A percentile compares a stretch with the other conserved stretches of the same genome.
Conservation (phyloP, 2,113 vertebrate species). For the Hiodon alosoides region DNA sequence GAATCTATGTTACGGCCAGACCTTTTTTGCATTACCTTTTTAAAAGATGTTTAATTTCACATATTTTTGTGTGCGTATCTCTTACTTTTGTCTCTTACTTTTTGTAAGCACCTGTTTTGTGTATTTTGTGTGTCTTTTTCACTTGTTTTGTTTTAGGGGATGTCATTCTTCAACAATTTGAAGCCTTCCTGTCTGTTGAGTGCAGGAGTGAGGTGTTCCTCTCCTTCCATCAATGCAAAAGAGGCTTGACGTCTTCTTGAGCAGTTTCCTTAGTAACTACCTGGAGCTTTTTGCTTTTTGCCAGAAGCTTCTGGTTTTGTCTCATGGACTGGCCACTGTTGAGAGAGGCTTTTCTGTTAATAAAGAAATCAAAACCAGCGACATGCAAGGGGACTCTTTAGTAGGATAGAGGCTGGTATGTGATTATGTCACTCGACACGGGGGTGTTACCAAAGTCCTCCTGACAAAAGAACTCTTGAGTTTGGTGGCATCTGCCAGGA, state of each 20-base stretch:
- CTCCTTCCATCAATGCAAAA: slow-evolving; percentile 15
- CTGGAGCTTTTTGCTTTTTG: slow-evolving; percentile 20
- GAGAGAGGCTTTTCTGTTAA: slow-evolving; percentile 22
- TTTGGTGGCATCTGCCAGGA: slow-evolving; percentile 4
- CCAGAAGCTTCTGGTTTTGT: slow-evolving; percentile 24
- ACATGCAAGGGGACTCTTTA: slow-evolving; percentile 25
- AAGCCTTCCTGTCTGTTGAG: slow-evolving; percentile 22
- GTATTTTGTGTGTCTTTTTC: slow-evolving; percentile 13
- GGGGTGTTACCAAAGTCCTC: not conserved
- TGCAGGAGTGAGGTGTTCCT: slow-evolving; percentile 19
- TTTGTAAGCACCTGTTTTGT: slow-evolving; percentile 3
- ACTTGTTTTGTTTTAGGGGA: slow-evolving; percentile 33
- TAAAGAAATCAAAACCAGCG: slow-evolving; percentile 22
- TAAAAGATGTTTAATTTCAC: not conserved
- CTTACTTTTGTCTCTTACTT: not conserved
- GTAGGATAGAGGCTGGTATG: slow-evolving; percentile 18
- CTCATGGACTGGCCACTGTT: slow-evolving; percentile 18
- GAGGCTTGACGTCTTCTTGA: slow-evolving; percentile 15
- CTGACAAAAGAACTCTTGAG: slow-evolving; percentile 7
- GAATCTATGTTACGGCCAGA: not conserved
- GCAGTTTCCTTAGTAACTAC: slow-evolving; percentile 14
- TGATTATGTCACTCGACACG: slow-evolving; percentile 13
- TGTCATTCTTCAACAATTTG: slow-evolving; percentile 29
- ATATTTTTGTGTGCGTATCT: slow-evolving; percentile 4
- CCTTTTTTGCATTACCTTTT: not conserved